Evolutionary conservation across 2,888 invertebrate species (phyloP).

Genomic region (Biston betularia): DNA sequence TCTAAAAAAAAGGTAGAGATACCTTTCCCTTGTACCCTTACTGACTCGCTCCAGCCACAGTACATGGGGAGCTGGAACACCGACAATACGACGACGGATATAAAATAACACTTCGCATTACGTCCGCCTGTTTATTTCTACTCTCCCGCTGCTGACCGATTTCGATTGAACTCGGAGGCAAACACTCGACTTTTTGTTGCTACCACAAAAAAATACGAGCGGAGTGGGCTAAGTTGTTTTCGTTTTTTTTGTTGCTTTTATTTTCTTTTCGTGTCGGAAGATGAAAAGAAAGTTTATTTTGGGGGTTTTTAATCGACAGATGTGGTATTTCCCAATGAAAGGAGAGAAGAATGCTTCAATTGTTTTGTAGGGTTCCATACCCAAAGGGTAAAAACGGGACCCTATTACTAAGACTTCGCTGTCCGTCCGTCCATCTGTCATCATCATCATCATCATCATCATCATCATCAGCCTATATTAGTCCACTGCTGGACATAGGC

Average conservation of each 20-base stretch:
- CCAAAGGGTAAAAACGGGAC: too few relatives aligned
- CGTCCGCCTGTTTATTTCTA: constrained; percentile 41
- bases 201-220: constrained; percentile 15
- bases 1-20: too few relatives aligned
- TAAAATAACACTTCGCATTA: constrained; percentile 41
- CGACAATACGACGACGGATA: constrained; percentile 38
- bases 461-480: too few relatives aligned
- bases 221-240: constrained; percentile 14
- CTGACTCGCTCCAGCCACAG: background rate
- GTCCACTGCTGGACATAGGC: too few relatives aligned
- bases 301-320: background rate
- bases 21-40: background rate
- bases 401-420: too few relatives aligned
- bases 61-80: constrained; percentile 33
- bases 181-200: constrained; percentile 34
- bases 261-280: constrained; percentile 6
- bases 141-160: constrained; percentile 39
- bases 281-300: constrained; percentile 2
- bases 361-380: too few relatives aligned
- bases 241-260: constrained; percentile 9
- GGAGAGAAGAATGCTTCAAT: background rate
- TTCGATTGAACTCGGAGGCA: constrained; percentile 34
- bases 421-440: too few relatives aligned
- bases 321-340: background rate
- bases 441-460: too few relatives aligned